Conservation (phyloP, 2,113 vertebrate genomes). For the human region DNA sequence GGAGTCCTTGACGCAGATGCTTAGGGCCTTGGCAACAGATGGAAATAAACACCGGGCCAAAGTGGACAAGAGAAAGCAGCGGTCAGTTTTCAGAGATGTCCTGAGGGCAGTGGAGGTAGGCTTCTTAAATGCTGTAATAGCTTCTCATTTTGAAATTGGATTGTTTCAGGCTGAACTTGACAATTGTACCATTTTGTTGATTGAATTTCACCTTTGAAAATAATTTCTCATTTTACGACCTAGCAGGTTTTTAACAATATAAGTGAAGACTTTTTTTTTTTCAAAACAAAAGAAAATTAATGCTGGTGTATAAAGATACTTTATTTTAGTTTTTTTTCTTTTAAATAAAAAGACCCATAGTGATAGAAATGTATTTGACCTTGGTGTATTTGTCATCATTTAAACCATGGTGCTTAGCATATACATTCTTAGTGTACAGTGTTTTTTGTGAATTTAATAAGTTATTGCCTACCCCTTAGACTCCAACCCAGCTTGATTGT, state of each 20-base stretch:
- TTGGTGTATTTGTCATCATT: neutral
- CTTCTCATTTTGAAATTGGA: neutral
- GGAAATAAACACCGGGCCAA: slow-evolving; percentile 98
- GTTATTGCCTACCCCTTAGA: neutral
- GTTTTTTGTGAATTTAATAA: neutral
- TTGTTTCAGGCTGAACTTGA: neutral
- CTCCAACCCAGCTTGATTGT: neutral
- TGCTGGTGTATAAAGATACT: neutral
- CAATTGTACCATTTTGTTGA: neutral
- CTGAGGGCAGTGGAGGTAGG: slow-evolving; percentile 95
- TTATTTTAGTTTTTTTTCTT: neutral
- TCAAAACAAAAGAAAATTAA: neutral
- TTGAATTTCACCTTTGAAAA: neutral
- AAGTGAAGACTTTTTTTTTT: neutral
- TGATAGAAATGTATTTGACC: neutral
- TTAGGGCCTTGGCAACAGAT: slow-evolving; percentile 94
- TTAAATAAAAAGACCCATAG: neutral
- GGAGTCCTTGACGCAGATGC: slow-evolving; percentile 91
- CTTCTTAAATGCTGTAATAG: neutral
- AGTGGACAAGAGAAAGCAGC: slow-evolving; percentile 96
- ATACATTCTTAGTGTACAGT: neutral
- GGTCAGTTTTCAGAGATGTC: slow-evolving; percentile 96
- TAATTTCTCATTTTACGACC: neutral
- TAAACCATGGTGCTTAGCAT: neutral
- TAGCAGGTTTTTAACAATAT: neutral